Percentiles rank a stretch among this genome's conserved stretches.
Evolutionary conservation across 2,888 invertebrate species (phyloP).

Genomic region (Holacanthella duospinosa): DNA sequence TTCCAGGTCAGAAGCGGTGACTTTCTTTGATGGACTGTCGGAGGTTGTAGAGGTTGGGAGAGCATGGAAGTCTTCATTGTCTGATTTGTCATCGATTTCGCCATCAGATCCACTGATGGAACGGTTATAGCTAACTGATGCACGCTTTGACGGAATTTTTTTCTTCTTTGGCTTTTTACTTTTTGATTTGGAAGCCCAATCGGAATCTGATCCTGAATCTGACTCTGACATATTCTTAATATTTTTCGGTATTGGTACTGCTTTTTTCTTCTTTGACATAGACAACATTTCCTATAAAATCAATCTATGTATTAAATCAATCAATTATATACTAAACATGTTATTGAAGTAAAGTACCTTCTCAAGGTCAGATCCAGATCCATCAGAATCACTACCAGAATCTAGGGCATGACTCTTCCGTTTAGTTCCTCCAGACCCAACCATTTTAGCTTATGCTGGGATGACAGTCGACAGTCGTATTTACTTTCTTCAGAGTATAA

Average conservation of each 20-base stretch:
- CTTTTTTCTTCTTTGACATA: constrained; percentile 66
- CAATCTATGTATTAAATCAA: constrained; percentile 13
- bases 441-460: not conserved
- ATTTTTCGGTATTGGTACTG: constrained; percentile 24
- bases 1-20: constrained; percentile 57
- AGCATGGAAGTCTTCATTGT: constrained; percentile 14
- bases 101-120: constrained; percentile 41
- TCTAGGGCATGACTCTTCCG: constrained; percentile 62
- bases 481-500: not conserved
- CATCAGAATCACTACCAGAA: constrained; percentile 66
- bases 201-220: constrained; percentile 45
- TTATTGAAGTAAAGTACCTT: constrained; percentile 54
- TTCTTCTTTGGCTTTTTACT: constrained; percentile 41
- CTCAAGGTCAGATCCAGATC: constrained; percentile 62
- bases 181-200: constrained; percentile 44
- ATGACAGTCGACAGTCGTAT: not conserved
- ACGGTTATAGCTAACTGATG: constrained; percentile 42
- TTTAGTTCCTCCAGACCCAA: constrained; percentile 26
- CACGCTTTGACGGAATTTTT: constrained; percentile 39
- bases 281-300: constrained; percentile 62
- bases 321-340: constrained; percentile 2
- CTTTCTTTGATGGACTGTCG: constrained; percentile 9
- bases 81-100: constrained; percentile 43
- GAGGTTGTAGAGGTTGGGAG: not conserved
- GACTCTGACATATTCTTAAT: constrained; percentile 36